A percentile compares a stretch with the other conserved stretches of the same genome.
Evolutionary conservation across 2,797 vertebrate genomes (phyloP).

Genomic region (Parauchenoglanis ngamensis): DNA sequence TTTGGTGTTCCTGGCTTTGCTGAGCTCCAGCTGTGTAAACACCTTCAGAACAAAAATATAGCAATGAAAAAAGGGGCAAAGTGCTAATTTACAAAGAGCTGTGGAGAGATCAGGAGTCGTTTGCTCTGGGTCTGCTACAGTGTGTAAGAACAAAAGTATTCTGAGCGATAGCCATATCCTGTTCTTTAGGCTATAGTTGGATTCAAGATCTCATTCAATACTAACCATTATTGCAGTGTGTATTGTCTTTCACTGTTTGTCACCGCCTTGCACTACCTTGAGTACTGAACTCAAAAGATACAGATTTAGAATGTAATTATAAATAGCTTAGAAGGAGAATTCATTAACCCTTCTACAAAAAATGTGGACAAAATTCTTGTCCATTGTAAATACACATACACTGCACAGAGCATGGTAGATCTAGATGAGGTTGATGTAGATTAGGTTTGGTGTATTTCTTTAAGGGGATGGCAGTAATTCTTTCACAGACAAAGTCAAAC

Average conservation of each 20-base stretch:
- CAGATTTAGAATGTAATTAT: not conserved
- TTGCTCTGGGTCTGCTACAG: conserved; percentile 19
- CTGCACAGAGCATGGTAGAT: not conserved
- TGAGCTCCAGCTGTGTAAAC: conserved; percentile 48
- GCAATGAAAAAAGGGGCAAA: conserved; percentile 1
- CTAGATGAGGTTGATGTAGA: not conserved
- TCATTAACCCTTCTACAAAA: not conserved
- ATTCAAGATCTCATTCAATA: not conserved
- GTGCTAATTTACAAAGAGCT: conserved; percentile 23
- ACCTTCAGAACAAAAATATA: conserved; percentile 9
- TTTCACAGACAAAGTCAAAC: not conserved
- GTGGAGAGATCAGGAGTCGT: not conserved
- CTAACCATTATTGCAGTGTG: too few relatives aligned
- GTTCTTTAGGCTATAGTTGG: conserved; percentile 2
- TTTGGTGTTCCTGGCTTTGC: conserved; percentile 33
- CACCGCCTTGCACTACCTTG: too few relatives aligned
- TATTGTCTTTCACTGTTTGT: too few relatives aligned
- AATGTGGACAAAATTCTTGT: not conserved
- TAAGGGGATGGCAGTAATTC: too few relatives aligned
- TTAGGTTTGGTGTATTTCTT: not conserved
- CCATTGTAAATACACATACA: not conserved
- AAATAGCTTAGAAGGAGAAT: not conserved
- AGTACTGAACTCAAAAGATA: not conserved
- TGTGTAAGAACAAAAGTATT: conserved; percentile 28
- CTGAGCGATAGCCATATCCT: not conserved